phyloP scores from a whole-genome alignment of 2,888 invertebrate genomes.

The Drosophila macrospina region DNA sequence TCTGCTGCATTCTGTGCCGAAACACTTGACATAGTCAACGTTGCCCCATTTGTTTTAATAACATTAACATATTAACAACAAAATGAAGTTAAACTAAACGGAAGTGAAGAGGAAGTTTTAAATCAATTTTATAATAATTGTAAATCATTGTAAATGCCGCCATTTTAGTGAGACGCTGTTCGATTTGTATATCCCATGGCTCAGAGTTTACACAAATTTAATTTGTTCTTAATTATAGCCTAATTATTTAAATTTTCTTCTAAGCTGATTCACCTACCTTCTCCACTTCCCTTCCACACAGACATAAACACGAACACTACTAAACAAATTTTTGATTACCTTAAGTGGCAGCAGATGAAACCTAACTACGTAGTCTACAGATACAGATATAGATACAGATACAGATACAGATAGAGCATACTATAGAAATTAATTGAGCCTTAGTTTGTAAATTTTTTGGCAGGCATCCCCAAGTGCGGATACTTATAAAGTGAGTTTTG shows the following conservation, averaged over 20 bases:
- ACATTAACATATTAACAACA: slow-evolving; percentile 11
- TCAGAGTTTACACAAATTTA: slow-evolving; percentile 62
- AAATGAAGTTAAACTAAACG: neutral
- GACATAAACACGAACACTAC: slow-evolving; percentile 10
- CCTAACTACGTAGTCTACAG: slow-evolving; percentile 50
- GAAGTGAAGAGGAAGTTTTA: slow-evolving; percentile 14
- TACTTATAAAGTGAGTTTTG: slow-evolving; percentile 53
- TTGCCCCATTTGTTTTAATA: slow-evolving; percentile 36
- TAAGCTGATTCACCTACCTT: slow-evolving; percentile 21
- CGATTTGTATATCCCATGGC: slow-evolving; percentile 18
- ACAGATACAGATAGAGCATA: slow-evolving; percentile 29
- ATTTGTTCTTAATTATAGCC: slow-evolving; percentile 69
- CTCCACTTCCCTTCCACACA: slow-evolving; percentile 5
- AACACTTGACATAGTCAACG: slow-evolving; percentile 68
- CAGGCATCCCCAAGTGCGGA: slow-evolving; percentile 8
- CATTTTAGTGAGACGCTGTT: slow-evolving; percentile 37
- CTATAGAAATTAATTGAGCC: slow-evolving; percentile 62
- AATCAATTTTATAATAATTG: slow-evolving; percentile 27
- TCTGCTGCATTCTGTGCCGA: slow-evolving; percentile 42
- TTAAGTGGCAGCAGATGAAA: slow-evolving; percentile 62
- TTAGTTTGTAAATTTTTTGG: slow-evolving; percentile 57
- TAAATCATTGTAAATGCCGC: slow-evolving; percentile 56
- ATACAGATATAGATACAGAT: slow-evolving; percentile 34
- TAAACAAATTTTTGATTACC: slow-evolving; percentile 50
- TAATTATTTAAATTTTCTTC: slow-evolving; percentile 67